Conservation (phyloP, 2,888 invertebrate genomes). For the Trachelus iudaicus region DNA sequence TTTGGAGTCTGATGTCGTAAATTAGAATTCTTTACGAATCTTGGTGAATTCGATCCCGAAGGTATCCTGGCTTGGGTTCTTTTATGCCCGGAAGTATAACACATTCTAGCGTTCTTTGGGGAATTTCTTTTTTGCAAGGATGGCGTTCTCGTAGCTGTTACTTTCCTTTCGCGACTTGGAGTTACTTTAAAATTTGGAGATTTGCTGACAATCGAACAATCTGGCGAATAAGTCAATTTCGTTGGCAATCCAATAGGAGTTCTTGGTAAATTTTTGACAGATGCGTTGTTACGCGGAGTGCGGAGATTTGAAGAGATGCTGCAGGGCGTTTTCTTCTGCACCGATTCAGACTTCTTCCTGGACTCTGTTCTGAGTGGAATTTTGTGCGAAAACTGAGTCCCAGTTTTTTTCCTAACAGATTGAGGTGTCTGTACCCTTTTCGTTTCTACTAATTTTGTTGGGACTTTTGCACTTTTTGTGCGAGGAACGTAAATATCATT, state of each 20-base stretch:
- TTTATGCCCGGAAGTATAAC: neutral
- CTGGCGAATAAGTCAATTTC: constrained; percentile 13
- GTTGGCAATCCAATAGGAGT: neutral
- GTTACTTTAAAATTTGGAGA: constrained; percentile 49
- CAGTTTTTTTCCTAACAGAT: neutral
- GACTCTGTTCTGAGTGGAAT: neutral
- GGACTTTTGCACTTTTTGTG: neutral
- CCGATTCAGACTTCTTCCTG: neutral
- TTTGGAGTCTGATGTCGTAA: neutral
- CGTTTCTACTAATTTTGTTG: neutral
- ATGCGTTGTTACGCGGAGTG: neutral
- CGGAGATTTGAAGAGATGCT: neutral
- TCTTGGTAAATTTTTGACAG: neutral
- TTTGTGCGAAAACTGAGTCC: neutral
- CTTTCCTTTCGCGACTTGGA: neutral
- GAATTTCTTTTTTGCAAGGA: neutral
- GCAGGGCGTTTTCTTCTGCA: neutral
- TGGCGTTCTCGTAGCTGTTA: neutral
- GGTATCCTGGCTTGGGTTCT: neutral
- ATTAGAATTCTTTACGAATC: neutral
- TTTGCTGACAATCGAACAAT: constrained; percentile 51
- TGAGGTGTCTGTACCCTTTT: neutral
- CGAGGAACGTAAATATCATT: neutral
- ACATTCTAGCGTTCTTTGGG: neutral
- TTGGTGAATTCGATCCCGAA: neutral